Percentiles rank a stretch among this genome's conserved stretches.
Conservation (phyloP, 2,797 vertebrate genomes). For the Lithobates sylvaticus region DNA sequence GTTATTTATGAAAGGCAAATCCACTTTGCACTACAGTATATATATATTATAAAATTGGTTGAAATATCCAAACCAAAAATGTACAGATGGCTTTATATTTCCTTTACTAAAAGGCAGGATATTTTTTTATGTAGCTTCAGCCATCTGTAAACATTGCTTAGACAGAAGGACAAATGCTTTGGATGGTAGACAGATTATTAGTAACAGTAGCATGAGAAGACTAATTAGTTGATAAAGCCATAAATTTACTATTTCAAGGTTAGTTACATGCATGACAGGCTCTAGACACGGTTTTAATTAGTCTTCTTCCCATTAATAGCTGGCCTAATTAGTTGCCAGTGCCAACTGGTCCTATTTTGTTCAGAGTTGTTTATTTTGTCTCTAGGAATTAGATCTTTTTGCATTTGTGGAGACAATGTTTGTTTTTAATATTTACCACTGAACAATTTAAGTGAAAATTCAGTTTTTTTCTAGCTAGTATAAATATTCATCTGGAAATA, state of each 20-base stretch:
- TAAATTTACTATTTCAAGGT: slow-evolving; percentile 20
- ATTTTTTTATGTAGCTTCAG: not conserved
- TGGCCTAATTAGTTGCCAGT: not conserved
- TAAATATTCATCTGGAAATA: slow-evolving; percentile 10
- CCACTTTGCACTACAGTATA: too few relatives aligned
- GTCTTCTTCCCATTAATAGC: not conserved
- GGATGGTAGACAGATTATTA: not conserved
- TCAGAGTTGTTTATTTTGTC: not conserved
- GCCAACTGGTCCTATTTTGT: not conserved
- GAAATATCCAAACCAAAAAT: too few relatives aligned
- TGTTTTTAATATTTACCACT: not conserved
- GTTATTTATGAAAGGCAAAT: too few relatives aligned
- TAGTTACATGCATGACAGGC: slow-evolving; percentile 27
- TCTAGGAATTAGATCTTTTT: not conserved
- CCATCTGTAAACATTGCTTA: not conserved
- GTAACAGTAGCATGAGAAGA: not conserved
- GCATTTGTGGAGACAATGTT: not conserved
- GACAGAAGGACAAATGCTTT: not conserved
- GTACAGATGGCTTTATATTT: too few relatives aligned
- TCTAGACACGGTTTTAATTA: slow-evolving; percentile 18
- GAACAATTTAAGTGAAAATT: not conserved
- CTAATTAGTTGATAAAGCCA: slow-evolving; percentile 2
- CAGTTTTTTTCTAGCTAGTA: not conserved
- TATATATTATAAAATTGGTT: too few relatives aligned
- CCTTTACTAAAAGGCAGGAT: too few relatives aligned